Conservation (phyloP, 2,888 invertebrate species). For the Bimastos eiseni region DNA sequence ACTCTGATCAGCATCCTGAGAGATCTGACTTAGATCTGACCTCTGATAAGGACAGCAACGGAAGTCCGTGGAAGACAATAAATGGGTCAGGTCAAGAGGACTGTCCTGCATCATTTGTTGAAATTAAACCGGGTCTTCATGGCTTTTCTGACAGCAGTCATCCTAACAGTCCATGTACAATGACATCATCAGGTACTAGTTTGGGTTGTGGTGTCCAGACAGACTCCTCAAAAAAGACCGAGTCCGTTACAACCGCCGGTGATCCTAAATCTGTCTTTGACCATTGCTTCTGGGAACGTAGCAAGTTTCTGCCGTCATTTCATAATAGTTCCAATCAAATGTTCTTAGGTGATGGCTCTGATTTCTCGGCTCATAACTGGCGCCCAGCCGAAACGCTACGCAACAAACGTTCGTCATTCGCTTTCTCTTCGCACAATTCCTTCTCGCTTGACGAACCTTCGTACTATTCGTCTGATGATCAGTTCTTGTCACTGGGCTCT, state of each 20-base stretch:
- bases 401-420: constrained; percentile 16
- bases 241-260: neutral
- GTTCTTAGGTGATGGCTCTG: neutral
- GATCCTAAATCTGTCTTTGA: neutral
- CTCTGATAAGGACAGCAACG: neutral
- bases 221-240: neutral
- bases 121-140: neutral
- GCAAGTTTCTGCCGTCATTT: neutral
- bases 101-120: neutral
- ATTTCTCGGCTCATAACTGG: neutral
- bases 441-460: neutral
- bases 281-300: neutral
- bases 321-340: too few relatives aligned
- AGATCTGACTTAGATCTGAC: neutral
- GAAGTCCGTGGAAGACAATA: neutral
- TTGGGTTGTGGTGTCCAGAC: neutral
- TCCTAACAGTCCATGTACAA: neutral
- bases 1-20: neutral
- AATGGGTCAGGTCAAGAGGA: neutral
- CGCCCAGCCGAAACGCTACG: neutral
- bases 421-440: neutral
- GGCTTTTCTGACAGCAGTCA: neutral
- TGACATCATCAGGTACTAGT: neutral
- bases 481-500: neutral
- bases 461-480: neutral